Percentiles rank a stretch among this genome's conserved stretches.
These are phyloP conservation scores for Ctenomys sociabilis DNA, from an alignment of 2,113 vertebrate genomes.

Conservation along the genomic window DNA sequence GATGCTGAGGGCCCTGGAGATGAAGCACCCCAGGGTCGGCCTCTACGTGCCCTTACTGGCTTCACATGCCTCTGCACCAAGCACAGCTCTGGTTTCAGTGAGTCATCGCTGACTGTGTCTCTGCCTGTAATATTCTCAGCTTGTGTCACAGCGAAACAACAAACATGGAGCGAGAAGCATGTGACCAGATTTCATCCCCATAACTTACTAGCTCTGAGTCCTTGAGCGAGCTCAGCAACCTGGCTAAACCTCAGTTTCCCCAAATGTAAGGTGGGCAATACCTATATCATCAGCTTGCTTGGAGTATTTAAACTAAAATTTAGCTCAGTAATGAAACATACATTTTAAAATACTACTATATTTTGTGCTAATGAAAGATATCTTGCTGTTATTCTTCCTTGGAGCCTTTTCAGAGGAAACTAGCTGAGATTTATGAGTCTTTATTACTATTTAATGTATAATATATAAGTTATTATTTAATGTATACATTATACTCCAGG, in stretches of 20 bases:
- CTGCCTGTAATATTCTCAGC: constrained; percentile 49
- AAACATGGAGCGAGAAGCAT: not conserved
- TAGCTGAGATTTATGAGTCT: not conserved
- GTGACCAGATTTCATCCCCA: not conserved
- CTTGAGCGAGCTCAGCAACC: not conserved
- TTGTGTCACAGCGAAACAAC: constrained; percentile 38
- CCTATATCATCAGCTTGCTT: not conserved
- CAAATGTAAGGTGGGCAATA: not conserved
- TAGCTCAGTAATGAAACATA: not conserved
- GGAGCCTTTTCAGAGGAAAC: not conserved
- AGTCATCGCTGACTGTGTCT: constrained; percentile 62
- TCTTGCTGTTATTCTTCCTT: not conserved
- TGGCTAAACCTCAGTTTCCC: constrained; percentile 36
- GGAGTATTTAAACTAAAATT: constrained; percentile 4
- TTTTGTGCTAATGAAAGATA: constrained; percentile 28
- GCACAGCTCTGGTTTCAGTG: constrained; percentile 21
- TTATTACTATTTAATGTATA: constrained; percentile 36
- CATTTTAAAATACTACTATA: not conserved
- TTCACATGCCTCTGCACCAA: constrained; percentile 13
- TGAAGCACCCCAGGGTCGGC: constrained; percentile 33
- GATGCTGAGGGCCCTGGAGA: not conserved
- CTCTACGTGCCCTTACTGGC: constrained; percentile 11
- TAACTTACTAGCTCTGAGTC: not conserved
- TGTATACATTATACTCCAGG: not conserved
- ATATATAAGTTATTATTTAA: not conserved